Evolutionary conservation across 2,797 vertebrate species (phyloP).

Genomic region (Pseudotriccus pelzelni): DNA sequence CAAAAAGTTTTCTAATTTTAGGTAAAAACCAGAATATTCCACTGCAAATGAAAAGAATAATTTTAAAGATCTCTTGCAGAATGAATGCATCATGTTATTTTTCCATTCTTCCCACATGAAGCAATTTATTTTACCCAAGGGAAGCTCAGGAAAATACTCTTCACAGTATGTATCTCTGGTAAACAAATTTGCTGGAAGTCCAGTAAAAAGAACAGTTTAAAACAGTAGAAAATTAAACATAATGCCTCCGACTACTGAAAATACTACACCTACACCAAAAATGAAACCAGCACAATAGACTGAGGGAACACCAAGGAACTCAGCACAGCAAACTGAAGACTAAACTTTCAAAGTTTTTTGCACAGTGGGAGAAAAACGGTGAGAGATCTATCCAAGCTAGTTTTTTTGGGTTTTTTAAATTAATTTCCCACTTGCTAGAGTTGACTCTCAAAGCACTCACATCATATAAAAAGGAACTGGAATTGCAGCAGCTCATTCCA

Average conservation of each 20-base stretch:
- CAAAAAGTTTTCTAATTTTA: neutral
- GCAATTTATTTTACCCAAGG: neutral
- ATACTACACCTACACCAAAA: constrained; percentile 7
- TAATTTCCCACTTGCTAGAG: neutral
- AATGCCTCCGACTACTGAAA: neutral
- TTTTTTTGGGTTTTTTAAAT: neutral
- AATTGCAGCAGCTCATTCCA: neutral
- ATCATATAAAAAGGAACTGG: neutral
- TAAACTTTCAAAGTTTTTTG: constrained; percentile 7
- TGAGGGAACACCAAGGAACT: neutral
- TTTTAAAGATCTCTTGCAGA: neutral
- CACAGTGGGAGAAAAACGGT: neutral
- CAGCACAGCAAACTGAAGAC: neutral
- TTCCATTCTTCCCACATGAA: neutral
- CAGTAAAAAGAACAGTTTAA: constrained; percentile 10
- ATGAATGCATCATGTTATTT: neutral
- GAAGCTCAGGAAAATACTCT: neutral
- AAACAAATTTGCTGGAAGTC: constrained; percentile 28
- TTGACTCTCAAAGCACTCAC: neutral
- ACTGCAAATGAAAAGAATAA: neutral
- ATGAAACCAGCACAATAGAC: neutral
- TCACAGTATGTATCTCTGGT: neutral
- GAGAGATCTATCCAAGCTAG: neutral
- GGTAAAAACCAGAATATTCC: neutral
- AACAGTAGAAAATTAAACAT: constrained; percentile 48